Conservation (phyloP, 2,797 vertebrate genomes). For the Halcyon smyrnensis region DNA sequence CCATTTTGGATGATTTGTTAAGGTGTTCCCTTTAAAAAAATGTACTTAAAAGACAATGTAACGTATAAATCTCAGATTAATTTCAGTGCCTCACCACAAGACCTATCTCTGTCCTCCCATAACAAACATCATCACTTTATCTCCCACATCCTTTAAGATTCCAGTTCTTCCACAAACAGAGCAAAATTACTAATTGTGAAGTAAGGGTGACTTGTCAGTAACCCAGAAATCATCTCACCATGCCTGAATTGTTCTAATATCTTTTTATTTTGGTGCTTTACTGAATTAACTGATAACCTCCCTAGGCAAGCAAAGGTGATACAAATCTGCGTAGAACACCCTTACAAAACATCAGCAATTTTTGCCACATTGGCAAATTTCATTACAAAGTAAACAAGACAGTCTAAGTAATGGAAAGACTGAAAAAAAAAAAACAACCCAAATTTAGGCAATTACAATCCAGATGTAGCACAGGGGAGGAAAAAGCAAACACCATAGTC, state of each 20-base stretch:
- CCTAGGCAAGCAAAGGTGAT: not conserved
- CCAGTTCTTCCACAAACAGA: not conserved
- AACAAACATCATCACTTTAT: not conserved
- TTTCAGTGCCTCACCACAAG: not conserved
- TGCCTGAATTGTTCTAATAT: not conserved
- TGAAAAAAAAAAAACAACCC: too few relatives aligned
- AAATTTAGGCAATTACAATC: not conserved
- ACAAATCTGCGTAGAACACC: not conserved
- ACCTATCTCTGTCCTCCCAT: not conserved
- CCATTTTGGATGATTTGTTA: not conserved
- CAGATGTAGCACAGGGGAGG: not conserved
- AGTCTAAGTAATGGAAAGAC: not conserved
- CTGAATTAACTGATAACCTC: not conserved
- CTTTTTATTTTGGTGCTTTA: not conserved
- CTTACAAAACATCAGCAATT: not conserved
- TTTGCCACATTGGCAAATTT: not conserved
- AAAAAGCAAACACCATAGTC: not conserved
- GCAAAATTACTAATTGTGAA: not conserved
- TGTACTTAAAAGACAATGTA: not conserved
- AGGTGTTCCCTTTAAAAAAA: not conserved
- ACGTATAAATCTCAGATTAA: not conserved
- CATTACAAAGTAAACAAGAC: not conserved
- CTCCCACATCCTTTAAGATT: conserved; percentile 23
- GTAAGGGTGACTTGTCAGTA: not conserved
- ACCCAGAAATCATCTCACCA: not conserved